Evolutionary conservation across 2,888 invertebrate species (phyloP).

Genomic region (Spatulosminthurus flaviceps): DNA sequence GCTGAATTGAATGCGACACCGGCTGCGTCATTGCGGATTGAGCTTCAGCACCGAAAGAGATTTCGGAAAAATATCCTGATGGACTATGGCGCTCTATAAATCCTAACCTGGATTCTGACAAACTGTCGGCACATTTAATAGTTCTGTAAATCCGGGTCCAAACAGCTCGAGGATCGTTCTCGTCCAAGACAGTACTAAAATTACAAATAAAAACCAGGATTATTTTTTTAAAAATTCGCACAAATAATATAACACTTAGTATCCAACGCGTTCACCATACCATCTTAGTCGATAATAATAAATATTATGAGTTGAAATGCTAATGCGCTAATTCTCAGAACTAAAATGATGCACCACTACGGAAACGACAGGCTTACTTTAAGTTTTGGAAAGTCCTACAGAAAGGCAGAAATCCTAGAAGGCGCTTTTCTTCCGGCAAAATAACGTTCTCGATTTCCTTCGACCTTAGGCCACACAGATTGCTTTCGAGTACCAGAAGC

Average conservation of each 20-base stretch:
- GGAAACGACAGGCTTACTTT: constrained; percentile 42
- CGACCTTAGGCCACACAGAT: constrained; percentile 47
- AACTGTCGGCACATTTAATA: constrained; percentile 49
- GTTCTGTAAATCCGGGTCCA: constrained; percentile 51
- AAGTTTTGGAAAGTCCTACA: constrained; percentile 52
- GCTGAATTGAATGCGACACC: constrained; percentile 16
- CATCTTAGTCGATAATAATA: background rate
- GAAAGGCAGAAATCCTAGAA: constrained; percentile 61
- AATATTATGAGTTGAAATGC: background rate
- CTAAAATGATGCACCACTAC: background rate
- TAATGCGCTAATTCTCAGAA: too few species aligned
- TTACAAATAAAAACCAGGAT: too few species aligned
- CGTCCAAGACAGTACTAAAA: constrained; percentile 39
- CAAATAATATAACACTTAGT: too few species aligned
- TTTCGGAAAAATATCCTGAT: constrained; percentile 44
- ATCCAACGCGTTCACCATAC: too few species aligned
- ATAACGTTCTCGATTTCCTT: constrained; percentile 56
- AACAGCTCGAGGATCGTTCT: constrained; percentile 40
- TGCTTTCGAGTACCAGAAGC: constrained; percentile 53
- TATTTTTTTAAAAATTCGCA: too few species aligned
- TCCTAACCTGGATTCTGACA: constrained; percentile 46
- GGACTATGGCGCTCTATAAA: constrained; percentile 51
- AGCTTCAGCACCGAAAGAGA: constrained; percentile 32
- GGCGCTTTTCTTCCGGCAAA: constrained; percentile 61
- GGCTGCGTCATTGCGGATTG: constrained; percentile 6